Evolutionary conservation across 2,113 vertebrate genomes (phyloP).

Genomic region (Serilophus lunatus): DNA sequence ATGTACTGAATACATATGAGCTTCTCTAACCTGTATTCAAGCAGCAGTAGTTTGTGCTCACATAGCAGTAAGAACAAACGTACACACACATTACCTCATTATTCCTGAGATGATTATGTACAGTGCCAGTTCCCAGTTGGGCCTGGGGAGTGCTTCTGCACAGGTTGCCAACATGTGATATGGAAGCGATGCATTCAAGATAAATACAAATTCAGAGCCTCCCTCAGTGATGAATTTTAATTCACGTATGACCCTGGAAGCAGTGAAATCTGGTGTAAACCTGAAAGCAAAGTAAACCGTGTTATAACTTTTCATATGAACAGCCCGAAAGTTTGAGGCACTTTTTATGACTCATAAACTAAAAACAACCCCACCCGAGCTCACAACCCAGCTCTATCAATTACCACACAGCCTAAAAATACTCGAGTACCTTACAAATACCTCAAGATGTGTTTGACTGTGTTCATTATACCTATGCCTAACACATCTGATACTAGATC

Average conservation of each 20-base stretch:
- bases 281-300: slow-evolving; percentile 65
- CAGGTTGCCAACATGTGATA: slow-evolving; percentile 95
- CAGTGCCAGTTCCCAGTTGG: slow-evolving; percentile 93
- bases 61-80: neutral
- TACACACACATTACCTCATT: slow-evolving; percentile 84
- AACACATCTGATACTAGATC: neutral
- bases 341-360: neutral
- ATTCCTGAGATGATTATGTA: slow-evolving; percentile 92
- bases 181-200: slow-evolving; percentile 94
- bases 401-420: neutral
- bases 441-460: neutral
- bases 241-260: slow-evolving; percentile 94
- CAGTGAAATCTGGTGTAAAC: slow-evolving; percentile 99
- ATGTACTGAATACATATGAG: neutral
- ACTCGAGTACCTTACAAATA: neutral
- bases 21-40: neutral
- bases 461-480: neutral
- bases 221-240: slow-evolving; percentile 88
- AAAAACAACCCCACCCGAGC: neutral
- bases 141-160: slow-evolving; percentile 91
- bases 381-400: neutral
- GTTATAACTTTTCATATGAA: neutral
- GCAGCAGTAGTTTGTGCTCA: accelerated
- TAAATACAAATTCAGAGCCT: slow-evolving; percentile 92
- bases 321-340: neutral